Evolutionary conservation across 1,140 invertebrate species (phyloP), one percentile per base, ranked within the genome.

Genomic region (Mamestra configurata): DNA sequence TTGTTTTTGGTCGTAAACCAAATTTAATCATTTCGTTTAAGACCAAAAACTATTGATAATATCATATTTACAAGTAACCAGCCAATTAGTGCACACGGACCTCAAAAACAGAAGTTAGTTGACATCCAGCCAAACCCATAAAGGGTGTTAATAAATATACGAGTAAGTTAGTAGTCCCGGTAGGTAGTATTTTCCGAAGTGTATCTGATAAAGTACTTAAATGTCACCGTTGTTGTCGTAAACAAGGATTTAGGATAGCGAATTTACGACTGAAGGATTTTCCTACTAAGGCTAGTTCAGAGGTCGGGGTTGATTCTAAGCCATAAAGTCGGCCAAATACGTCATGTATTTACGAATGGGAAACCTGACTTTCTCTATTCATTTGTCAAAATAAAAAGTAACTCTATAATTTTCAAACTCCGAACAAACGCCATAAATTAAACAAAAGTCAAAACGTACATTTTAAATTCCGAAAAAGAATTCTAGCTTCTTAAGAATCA

Each of bases 101-200:
- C 35, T 40, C 35, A 64, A 64, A 61, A 40, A 10, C n/a, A n/a
- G 35, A 40, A 22, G 2, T 37, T 13, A 64, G 18, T 37, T 64
- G 59, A 22, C 35, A n/a, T 64, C 18, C 31, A n/a, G 40, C 18
- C 31, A 20, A 37, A 40, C n/a, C 59, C 35, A 40, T 20, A 64
- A 64, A 40, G 31, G 59, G n/a, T 64, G 59, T 64, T 20, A 64
- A 64, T 64, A 35, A 64, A 40, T 64, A 35, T 13, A 37, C 53
- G 10, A 22, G 53, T 6, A 31, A 35, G 5, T 61, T 61, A 20
- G 27, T n/a, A 31, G n/a, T 40, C 20, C 1, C 27, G 8, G 18
- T n/a, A 20, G 18, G 59, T 64, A 40, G 59, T 64, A 64, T 64
- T 64, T 64, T 40, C 35, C 59, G n/a, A 64, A 49, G 43, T 37